A percentile compares a stretch with the other conserved stretches of the same genome.
These are phyloP conservation scores for Camponotus pennsylvanicus DNA, from an alignment of 1,140 invertebrate species.

Conservation along the genomic window DNA sequence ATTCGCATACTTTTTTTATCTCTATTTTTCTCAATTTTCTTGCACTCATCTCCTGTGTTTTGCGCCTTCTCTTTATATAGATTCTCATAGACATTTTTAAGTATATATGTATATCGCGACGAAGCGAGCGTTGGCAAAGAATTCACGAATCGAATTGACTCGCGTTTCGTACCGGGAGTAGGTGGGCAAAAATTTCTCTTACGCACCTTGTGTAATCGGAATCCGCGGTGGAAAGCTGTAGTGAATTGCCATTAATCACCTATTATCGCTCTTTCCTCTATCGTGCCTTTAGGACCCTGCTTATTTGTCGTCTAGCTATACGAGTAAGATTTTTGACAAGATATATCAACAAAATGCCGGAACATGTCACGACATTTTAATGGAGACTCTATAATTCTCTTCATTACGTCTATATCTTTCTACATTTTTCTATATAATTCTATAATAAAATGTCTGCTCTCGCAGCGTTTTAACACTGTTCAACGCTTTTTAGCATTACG, in stretches of 20 bases:
- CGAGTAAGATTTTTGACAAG: conserved; percentile 27
- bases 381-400: conserved; percentile 3
- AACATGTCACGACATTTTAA: conserved; percentile 8
- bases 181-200: conserved; percentile 63
- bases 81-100: conserved; percentile 26
- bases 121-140: conserved; percentile 61
- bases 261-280: conserved; percentile 15
- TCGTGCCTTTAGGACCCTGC: conserved; percentile 7
- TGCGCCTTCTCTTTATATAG: neutral
- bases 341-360: conserved; percentile 2
- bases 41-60: neutral
- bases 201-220: conserved; percentile 80
- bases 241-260: conserved; percentile 14
- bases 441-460: neutral
- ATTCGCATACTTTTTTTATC: neutral
- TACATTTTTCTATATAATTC: neutral
- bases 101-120: conserved; percentile 17
- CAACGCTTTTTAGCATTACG: neutral
- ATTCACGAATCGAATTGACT: conserved; percentile 84
- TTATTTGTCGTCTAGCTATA: neutral
- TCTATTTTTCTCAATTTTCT: neutral
- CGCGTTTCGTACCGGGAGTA: conserved; percentile 85
- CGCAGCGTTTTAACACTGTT: neutral
- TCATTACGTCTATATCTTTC: neutral
- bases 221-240: conserved; percentile 78